These are phyloP conservation scores for Dryobotodes eremita DNA, from an alignment of 2,888 invertebrate genomes.

Conservation along the genomic window DNA sequence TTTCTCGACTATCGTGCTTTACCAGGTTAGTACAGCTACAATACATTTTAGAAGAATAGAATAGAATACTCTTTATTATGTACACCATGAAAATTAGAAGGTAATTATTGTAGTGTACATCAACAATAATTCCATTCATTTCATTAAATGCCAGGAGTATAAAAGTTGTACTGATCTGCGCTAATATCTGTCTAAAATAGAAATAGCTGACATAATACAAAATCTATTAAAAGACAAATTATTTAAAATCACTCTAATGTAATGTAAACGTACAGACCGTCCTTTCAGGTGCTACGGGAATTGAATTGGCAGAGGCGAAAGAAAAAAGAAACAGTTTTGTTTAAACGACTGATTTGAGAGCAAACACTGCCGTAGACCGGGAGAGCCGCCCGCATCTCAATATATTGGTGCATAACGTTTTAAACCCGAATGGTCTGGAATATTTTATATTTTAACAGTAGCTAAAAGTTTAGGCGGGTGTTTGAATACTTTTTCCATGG, in stretches of 20 bases:
- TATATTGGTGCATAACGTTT: constrained; percentile 70
- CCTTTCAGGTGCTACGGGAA: constrained; percentile 80
- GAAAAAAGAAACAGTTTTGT: constrained; percentile 87
- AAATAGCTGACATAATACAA: constrained; percentile 18
- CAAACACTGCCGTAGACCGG: constrained; percentile 81
- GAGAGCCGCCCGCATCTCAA: constrained; percentile 80
- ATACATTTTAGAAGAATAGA: too few species aligned
- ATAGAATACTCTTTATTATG: too few species aligned
- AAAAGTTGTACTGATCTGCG: not conserved
- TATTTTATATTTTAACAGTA: constrained; percentile 36
- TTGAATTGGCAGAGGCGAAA: constrained; percentile 81
- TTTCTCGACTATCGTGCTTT: too few species aligned
- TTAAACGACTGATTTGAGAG: constrained; percentile 89
- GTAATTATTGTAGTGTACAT: too few species aligned
- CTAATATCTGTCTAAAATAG: not conserved
- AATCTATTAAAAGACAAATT: constrained; percentile 51
- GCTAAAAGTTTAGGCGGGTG: constrained; percentile 4
- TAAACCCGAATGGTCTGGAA: constrained; percentile 52
- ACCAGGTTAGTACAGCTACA: not conserved
- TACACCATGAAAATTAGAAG: too few species aligned
- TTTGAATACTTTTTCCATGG: not conserved
- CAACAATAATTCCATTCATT: too few species aligned
- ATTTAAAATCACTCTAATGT: constrained; percentile 63
- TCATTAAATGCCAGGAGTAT: not conserved
- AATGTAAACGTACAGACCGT: constrained; percentile 81